Conservation (phyloP, 2,113 vertebrate genomes). For the Gymnorhina tibicen region DNA sequence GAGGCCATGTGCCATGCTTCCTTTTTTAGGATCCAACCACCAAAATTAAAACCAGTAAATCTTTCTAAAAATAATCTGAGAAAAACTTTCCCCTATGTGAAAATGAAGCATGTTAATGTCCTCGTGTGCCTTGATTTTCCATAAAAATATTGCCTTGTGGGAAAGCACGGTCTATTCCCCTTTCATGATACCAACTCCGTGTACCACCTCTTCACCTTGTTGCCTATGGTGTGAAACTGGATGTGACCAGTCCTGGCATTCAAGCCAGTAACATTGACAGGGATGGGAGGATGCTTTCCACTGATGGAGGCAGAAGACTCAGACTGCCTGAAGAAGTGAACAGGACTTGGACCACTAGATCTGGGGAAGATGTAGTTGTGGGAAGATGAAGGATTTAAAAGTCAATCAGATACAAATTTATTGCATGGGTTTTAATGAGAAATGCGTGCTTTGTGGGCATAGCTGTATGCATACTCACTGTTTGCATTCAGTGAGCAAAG, state of each 20-base stretch:
- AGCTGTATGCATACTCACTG: neutral
- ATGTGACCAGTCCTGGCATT: neutral
- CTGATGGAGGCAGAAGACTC: neutral
- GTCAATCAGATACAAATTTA: slow-evolving; percentile 53
- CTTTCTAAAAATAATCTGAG: slow-evolving; percentile 60
- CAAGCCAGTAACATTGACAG: neutral
- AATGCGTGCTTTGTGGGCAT: slow-evolving; percentile 36
- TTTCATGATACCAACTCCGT: neutral
- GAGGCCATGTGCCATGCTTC: slow-evolving; percentile 51
- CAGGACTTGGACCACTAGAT: neutral
- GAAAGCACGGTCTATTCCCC: neutral
- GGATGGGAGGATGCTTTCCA: rapidly evolving
- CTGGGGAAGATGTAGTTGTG: neutral
- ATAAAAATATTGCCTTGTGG: neutral
- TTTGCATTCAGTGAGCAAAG: slow-evolving; percentile 56
- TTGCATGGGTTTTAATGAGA: slow-evolving; percentile 34
- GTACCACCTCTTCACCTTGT: neutral
- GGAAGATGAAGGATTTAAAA: slow-evolving; percentile 52
- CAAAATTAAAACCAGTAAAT: slow-evolving; percentile 63
- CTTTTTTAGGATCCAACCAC: slow-evolving; percentile 47
- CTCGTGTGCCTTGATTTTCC: slow-evolving; percentile 27
- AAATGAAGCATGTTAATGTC: slow-evolving; percentile 35
- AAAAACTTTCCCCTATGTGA: slow-evolving; percentile 34
- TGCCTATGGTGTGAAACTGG: neutral
- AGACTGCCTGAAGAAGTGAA: neutral